Percentiles rank a stretch among this genome's conserved stretches.
phyloP scores from a whole-genome alignment of 2,888 invertebrate genomes.

The Orthosia cruda region DNA sequence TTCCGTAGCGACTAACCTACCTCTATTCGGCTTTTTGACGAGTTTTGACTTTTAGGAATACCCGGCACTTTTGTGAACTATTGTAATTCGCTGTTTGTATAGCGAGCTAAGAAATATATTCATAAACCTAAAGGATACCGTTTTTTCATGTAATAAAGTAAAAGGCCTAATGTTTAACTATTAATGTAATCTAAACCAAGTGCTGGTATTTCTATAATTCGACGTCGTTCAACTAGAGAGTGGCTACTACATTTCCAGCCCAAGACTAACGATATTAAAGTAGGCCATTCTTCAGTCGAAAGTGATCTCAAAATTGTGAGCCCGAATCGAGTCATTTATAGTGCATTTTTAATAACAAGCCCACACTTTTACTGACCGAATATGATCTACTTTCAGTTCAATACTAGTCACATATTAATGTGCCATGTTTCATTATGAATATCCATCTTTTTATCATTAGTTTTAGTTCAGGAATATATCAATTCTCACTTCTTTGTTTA shows the following conservation, averaged over 20 bases:
- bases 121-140: conserved; percentile 50
- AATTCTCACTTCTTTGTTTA: neutral
- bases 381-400: conserved; percentile 51
- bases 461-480: conserved; percentile 4
- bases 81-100: conserved; percentile 53
- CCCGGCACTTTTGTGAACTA: conserved; percentile 82
- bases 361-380: conserved; percentile 76
- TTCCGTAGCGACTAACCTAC: conserved; percentile 68
- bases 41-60: conserved; percentile 75
- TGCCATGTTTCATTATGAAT: conserved; percentile 76
- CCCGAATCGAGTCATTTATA: conserved; percentile 85
- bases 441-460: conserved; percentile 3
- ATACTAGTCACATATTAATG: conserved; percentile 80
- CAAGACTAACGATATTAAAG: conserved; percentile 59
- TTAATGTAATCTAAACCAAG: conserved; percentile 74
- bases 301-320: conserved; percentile 90
- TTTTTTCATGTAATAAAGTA: conserved; percentile 61
- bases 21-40: conserved; percentile 73
- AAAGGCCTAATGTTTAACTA: conserved; percentile 73
- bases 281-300: conserved; percentile 80
- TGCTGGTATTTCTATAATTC: conserved; percentile 79
- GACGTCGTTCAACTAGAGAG: conserved; percentile 54
- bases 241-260: conserved; percentile 55
- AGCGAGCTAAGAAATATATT: conserved; percentile 65
- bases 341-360: conserved; percentile 80